These are phyloP conservation scores for Alentia gelatinosa DNA, from an alignment of 2,888 invertebrate species.

Conservation along the genomic window DNA sequence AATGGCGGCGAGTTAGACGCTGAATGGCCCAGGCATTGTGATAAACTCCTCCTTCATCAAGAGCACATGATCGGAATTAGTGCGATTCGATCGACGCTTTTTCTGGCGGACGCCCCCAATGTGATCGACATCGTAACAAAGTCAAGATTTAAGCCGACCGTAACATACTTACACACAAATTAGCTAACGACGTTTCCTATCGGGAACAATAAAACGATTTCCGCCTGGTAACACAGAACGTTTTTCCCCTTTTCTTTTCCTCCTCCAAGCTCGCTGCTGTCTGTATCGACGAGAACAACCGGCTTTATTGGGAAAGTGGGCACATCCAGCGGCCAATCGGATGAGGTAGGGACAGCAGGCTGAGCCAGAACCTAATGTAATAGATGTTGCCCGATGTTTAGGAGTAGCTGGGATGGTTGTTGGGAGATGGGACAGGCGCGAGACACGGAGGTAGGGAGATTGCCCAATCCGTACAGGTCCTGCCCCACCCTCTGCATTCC, in stretches of 20 bases:
- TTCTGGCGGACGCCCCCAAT: neutral
- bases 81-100: neutral
- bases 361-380: neutral
- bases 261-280: neutral
- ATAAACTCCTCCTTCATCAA: neutral
- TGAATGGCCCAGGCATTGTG: neutral
- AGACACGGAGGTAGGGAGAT: too few species aligned
- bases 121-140: neutral
- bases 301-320: neutral
- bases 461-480: neutral
- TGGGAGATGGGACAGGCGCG: too few species aligned
- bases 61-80: neutral
- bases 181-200: neutral
- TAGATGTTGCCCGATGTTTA: neutral
- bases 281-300: neutral
- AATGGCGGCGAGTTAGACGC: neutral
- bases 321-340: neutral
- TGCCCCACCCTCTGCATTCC: neutral
- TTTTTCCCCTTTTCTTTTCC: neutral
- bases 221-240: neutral
- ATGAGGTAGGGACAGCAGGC: neutral
- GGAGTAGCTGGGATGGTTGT: neutral
- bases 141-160: neutral
- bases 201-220: neutral
- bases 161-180: neutral